A percentile compares a stretch with the other conserved stretches of the same genome.
phyloP scores from a whole-genome alignment of 2,797 vertebrate species.

The Geotrypetes seraphini region DNA sequence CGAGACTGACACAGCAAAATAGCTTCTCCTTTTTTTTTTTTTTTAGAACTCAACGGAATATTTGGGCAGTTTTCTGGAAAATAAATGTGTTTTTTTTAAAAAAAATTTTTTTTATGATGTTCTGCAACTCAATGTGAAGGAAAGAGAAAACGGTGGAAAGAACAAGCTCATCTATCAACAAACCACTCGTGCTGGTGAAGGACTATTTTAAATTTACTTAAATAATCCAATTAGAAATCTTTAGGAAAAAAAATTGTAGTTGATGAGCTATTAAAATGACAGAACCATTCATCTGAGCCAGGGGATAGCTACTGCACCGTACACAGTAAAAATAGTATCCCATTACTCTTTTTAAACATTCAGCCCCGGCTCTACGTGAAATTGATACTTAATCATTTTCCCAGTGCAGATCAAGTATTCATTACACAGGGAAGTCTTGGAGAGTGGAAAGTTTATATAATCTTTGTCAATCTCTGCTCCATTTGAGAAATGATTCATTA shows the following conservation, averaged over 20 bases:
- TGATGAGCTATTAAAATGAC: conserved; percentile 47
- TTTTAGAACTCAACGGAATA: too few species aligned
- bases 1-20: too few species aligned
- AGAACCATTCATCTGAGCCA: conserved; percentile 38
- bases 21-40: too few species aligned
- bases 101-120: too few species aligned
- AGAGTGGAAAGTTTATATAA: conserved; percentile 52
- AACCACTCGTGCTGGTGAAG: conserved; percentile 10
- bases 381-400: conserved; percentile 54
- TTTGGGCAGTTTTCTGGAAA: too few species aligned
- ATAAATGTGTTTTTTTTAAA: too few species aligned
- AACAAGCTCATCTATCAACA: conserved; percentile 7
- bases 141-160: too few species aligned
- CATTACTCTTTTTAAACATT: conserved; percentile 49
- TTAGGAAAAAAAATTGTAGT: conserved; percentile 10
- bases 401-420: conserved; percentile 35
- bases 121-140: too few species aligned
- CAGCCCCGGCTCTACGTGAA: conserved; percentile 47
- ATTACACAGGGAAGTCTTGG: conserved; percentile 36
- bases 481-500: conserved; percentile 49
- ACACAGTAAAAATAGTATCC: conserved; percentile 49
- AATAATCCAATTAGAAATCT: conserved; percentile 17
- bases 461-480: conserved; percentile 48
- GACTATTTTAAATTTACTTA: conserved; percentile 22
- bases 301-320: conserved; percentile 35